Evolutionary conservation across 1,140 invertebrate genomes (phyloP), one percentile per base, ranked within the genome.

Genomic region (Babylonia areolata): DNA sequence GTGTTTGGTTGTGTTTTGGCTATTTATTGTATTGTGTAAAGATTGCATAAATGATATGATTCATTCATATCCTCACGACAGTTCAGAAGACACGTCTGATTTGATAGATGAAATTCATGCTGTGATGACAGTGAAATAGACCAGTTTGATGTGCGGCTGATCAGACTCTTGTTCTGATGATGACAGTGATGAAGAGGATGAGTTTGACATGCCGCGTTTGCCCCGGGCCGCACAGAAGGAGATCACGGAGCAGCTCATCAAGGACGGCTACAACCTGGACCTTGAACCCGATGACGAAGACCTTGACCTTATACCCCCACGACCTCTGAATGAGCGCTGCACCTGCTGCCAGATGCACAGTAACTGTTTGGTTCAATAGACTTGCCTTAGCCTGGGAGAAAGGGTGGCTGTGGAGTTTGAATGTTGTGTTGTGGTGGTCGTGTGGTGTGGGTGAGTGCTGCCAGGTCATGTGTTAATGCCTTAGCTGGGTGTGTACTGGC

Each of bases 241-340:
- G 85, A 94, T 94, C 42, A 92, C 91, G n/a, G 90, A 94, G 85
- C 94, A 94, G 87, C 88, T 94, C 51, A 93, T 94, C 39, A 94
- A 94, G 89, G 94, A 94, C 90, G 94, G 94, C 35, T 94, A 94
- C 87, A 93, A 94, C 89, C 90, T 94, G 86, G 94, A 94, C 91
- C 91, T 94, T 87, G 93, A 93, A 86, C 95, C 95, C 15, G 96
- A 96, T 90, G 96, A 96, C 89, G 96, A 96, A 90, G 95, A 95
- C 87, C 91, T 95, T 73, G 94, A 95, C 88, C 92, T 95, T 15
- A 95, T 95, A 86, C 95, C 95, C 51, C 95, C 95, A 33, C 92
- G 94, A 79, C 94, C 94, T 64, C 87, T 95, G 31, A 91, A 93
- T 88, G 93, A 95, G 85, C 88, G 94, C 86, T 95, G 94, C 88